These are phyloP conservation scores for Neotoxoptera formosana DNA, from an alignment of 1,140 invertebrate genomes.

Conservation along the genomic window DNA sequence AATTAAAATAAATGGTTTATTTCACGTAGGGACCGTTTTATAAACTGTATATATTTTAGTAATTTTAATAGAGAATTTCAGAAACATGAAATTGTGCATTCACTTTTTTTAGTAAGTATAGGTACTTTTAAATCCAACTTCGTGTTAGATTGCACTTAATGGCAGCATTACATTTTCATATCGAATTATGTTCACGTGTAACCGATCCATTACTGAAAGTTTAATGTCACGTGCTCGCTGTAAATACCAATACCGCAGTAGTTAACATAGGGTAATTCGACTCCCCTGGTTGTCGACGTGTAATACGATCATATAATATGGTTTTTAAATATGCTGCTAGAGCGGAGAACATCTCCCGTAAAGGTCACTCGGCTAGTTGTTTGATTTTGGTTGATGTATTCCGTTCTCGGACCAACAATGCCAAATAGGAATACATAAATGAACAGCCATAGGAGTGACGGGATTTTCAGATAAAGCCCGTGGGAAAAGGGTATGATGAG, in stretches of 20 bases:
- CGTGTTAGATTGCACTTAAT: background rate
- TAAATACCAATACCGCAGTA: background rate
- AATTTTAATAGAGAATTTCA: background rate
- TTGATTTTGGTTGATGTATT: slow-evolving; percentile 22
- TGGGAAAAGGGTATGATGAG: background rate
- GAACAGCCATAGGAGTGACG: background rate
- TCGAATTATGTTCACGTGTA: background rate
- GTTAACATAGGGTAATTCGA: background rate
- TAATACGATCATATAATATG: slow-evolving; percentile 32
- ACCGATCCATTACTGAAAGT: slow-evolving; percentile 12
- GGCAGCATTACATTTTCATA: slow-evolving; percentile 3
- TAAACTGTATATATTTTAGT: background rate
- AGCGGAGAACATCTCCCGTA: background rate
- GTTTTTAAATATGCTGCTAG: slow-evolving; percentile 29
- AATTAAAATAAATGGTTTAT: background rate
- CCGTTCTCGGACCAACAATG: background rate
- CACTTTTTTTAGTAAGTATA: too few relatives aligned
- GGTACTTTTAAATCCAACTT: background rate
- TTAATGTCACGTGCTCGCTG: background rate
- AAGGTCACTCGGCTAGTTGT: slow-evolving; percentile 17
- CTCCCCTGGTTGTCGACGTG: background rate
- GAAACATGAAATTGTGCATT: background rate
- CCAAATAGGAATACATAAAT: background rate
- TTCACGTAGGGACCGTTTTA: background rate
- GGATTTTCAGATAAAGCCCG: background rate